phyloP scores from a whole-genome alignment of 2,888 invertebrate genomes.

The Idaea aversata region DNA sequence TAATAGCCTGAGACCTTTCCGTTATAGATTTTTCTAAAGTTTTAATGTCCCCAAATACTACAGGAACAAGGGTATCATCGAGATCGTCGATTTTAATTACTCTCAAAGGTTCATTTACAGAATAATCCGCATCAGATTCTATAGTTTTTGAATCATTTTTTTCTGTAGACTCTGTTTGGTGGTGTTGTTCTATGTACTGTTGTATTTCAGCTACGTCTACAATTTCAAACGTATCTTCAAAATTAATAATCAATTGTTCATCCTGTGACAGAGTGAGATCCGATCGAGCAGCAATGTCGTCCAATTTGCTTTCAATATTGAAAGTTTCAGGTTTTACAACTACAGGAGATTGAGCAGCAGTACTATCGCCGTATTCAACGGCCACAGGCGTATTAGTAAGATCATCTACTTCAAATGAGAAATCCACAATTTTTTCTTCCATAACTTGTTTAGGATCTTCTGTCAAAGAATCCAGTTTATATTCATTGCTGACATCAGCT shows the following conservation, averaged over 20 bases:
- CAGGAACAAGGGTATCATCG: constrained; percentile 48
- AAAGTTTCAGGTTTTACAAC: constrained; percentile 21
- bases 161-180: background rate
- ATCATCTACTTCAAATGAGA: constrained; percentile 51
- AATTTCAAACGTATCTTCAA: constrained; percentile 26
- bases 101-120: constrained; percentile 6
- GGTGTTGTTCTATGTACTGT: constrained; percentile 15
- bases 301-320: constrained; percentile 8
- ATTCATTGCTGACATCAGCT: constrained; percentile 2
- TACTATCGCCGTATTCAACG: constrained; percentile 39
- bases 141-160: constrained; percentile 6
- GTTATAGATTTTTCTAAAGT: constrained; percentile 39
- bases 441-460: constrained; percentile 15
- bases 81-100: constrained; percentile 42
- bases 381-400: constrained; percentile 44
- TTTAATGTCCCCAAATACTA: constrained; percentile 52
- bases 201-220: constrained; percentile 22
- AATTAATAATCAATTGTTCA: constrained; percentile 8
- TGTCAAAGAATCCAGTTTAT: constrained; percentile 8
- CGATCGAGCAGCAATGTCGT: background rate
- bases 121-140: background rate
- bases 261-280: background rate
- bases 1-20: constrained; percentile 17
- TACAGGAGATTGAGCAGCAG: constrained; percentile 25
- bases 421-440: constrained; percentile 30